Evolutionary conservation across 1,140 invertebrate species (phyloP), one percentile per base, ranked within the genome.

Genomic region (Hypsibius dujardini): DNA sequence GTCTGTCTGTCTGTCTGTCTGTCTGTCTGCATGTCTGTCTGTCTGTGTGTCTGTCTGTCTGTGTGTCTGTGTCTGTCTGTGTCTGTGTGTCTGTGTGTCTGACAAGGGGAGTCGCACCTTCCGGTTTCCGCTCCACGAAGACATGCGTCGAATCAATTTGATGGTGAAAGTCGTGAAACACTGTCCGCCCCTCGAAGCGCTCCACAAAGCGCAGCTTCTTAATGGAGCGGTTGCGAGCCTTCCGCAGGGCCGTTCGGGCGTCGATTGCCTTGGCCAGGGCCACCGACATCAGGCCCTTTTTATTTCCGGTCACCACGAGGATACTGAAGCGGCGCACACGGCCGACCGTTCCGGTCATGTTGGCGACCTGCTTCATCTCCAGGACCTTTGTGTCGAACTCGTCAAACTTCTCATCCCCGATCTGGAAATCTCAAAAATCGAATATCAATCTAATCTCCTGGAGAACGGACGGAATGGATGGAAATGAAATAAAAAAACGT

Each of bases 81-180:
- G n/a, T n/a, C n/a, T n/a, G n/a, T n/a, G n/a, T n/a, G n/a, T n/a
- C n/a, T n/a, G n/a, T n/a, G n/a, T n/a, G n/a, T n/a, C n/a, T n/a
- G n/a, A n/a, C n/a, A n/a, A n/a, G n/a, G n/a, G n/a, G n/a, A n/a
- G n/a, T n/a, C n/a, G 72, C 73, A 80, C 79, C 79, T 81, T 91
- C 84, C 47, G 86, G 86, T 78, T 87, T 91, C 78, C 90, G 90
- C 70, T 83, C 81, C 0, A 92, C 92, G 82, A 86, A 94, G 73
- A 98, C 85, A 82, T 89, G 90, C 0, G 90, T 91, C 71, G 82
- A 83, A 45, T 89, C 88, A 81, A 91, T 95, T 76, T 88, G 86
- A 14, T 87, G 84, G 76, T 84, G 90, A 78, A 98, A 97, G 77
- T 97, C 89, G 76, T 97, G 92, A 75, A 84, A 87, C 1, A 95